Base-by-base conservation (phyloP, 2,888 invertebrate species). In the Eutolmus rufibarbis region DNA sequence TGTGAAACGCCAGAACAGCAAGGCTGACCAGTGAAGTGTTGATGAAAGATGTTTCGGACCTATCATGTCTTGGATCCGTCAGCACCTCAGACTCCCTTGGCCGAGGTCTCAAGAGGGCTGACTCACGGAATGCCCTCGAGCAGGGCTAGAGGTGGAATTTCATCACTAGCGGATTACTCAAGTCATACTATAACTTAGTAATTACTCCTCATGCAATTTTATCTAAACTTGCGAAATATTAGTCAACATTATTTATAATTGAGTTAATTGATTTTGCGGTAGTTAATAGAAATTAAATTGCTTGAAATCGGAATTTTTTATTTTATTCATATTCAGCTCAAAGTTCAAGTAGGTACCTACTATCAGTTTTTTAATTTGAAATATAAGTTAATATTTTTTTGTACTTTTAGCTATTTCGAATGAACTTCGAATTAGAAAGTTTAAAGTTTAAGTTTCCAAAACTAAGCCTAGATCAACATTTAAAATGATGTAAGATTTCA, bases 11-110 rank as follows among this genome's bases (percentile, higher is more conserved):
- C 19, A 66, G 66, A n/a, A 5, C 34, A 84, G 34, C 66, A 66
- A 57, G 37, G 56, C 56, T 81, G 56, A n/a, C 81, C 40, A 56
- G 19, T 31, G 31, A 81, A 51, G 78, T 78, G 78, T 78, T 78
- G 43, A 78, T 78, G 40, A 78, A 43, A 37, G 43, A 43, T 40
- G 78, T 23, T 78, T 37, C 23, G 43, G 46, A 40, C 23, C 43
- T 78, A 40, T 78, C 78, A 78, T 43, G 23, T 40, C 43, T 43
- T 78, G 2, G 14, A 1, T 46, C 23, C 19, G 66, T 9, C 28
- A 66, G 66, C 19, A 66, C 16, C 28, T 23, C 23, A 19, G n/a
- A n/a, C 8, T 28, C 23, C 23, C 23, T 12, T 66, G 23, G 28
- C 12, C 1, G 4, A 19, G 66, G 66, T 66, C 66, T 12, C 23